These are phyloP conservation scores for Tineola bisselliella DNA, from an alignment of 2,888 invertebrate genomes.

Conservation along the genomic window DNA sequence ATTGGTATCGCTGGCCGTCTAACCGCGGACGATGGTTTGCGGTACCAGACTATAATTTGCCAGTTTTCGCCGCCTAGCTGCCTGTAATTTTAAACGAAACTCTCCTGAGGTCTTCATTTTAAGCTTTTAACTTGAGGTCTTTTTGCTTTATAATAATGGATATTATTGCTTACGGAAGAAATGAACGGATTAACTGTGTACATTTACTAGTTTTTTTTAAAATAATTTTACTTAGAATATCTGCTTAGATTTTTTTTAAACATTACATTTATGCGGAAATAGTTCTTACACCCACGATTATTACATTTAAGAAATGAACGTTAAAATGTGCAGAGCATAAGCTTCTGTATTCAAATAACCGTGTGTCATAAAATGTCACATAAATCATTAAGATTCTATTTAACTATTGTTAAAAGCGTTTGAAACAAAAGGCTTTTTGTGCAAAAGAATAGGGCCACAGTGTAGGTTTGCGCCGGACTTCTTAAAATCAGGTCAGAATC, in stretches of 20 bases:
- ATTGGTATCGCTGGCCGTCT: constrained; percentile 38
- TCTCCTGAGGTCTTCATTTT: constrained; percentile 50
- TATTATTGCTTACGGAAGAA: constrained; percentile 30
- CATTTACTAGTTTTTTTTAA: neutral
- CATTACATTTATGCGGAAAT: no score
- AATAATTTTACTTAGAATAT: no score
- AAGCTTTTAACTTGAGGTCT: constrained; percentile 28
- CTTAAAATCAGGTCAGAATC: constrained; percentile 59
- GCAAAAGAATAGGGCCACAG: constrained; percentile 20
- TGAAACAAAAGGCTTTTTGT: constrained; percentile 46
- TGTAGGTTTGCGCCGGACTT: constrained; percentile 32
- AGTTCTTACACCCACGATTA: no score
- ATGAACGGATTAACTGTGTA: constrained; percentile 17
- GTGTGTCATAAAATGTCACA: constrained; percentile 56
- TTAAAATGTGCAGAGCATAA: constrained; percentile 62
- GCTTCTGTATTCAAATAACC: constrained; percentile 59
- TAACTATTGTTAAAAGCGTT: constrained; percentile 17
- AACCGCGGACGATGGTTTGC: constrained; percentile 39
- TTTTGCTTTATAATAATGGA: constrained; percentile 34
- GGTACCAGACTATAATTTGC: constrained; percentile 56
- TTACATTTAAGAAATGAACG: constrained; percentile 10
- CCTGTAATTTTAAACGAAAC: constrained; percentile 51
- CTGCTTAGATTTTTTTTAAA: no score
- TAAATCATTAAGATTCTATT: constrained; percentile 55
- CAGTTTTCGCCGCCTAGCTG: constrained; percentile 58